phyloP scores from a whole-genome alignment of 2,888 invertebrate genomes.

The Drosophila niveifrons region DNA sequence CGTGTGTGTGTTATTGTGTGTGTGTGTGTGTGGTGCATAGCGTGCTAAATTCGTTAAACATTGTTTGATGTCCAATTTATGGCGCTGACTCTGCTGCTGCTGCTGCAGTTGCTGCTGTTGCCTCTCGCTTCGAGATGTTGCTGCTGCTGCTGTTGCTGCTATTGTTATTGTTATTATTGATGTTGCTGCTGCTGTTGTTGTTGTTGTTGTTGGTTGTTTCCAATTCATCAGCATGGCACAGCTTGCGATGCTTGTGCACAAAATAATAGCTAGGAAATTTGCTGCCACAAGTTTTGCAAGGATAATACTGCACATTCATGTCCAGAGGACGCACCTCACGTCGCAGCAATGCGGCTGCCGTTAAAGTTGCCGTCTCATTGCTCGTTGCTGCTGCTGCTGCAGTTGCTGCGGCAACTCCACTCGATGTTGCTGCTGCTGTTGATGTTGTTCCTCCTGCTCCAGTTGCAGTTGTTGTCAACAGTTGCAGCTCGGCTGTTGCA shows the following conservation, averaged over 20 bases:
- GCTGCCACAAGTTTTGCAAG: conserved; percentile 96
- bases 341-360: conserved; percentile 80
- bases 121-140: conserved; percentile 27
- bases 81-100: conserved; percentile 24
- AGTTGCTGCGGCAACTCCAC: too few species aligned
- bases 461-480: conserved; percentile 11
- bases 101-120: conserved; percentile 29
- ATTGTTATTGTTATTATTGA: conserved; percentile 33
- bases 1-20: conserved; percentile 19
- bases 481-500: conserved; percentile 8
- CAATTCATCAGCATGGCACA: conserved; percentile 89
- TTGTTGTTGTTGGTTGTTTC: conserved; percentile 58
- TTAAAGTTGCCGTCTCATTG: conserved; percentile 10
- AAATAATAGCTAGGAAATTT: conserved; percentile 97
- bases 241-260: conserved; percentile 95
- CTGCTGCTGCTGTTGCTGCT: conserved; percentile 31
- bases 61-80: conserved; percentile 33
- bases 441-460: not conserved
- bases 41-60: conserved; percentile 66
- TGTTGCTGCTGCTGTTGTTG: conserved; percentile 25
- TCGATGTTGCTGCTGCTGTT: not conserved
- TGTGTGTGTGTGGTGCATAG: conserved; percentile 37
- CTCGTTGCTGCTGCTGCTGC: conserved; percentile 10
- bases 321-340: conserved; percentile 89
- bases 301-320: conserved; percentile 95